These are phyloP conservation scores for Sebastes iracundus DNA, from an alignment of 2,797 vertebrate genomes.

Conservation along the genomic window DNA sequence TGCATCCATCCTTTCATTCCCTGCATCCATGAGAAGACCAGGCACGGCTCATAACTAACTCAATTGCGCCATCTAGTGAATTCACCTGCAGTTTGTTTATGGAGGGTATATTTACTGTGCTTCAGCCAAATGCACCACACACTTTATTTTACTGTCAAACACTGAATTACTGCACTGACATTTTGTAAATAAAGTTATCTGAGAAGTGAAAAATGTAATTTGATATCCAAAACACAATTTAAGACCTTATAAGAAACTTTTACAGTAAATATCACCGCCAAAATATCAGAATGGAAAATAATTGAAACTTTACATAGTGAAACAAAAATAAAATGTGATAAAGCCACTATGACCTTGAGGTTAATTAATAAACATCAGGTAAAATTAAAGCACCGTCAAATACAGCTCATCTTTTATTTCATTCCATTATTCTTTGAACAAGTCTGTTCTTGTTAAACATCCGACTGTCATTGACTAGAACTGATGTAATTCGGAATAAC, in stretches of 20 bases:
- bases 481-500: not conserved
- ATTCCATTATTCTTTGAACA: not conserved
- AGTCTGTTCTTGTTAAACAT: not conserved
- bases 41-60: not conserved
- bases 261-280: not conserved
- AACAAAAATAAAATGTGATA: not conserved
- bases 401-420: not conserved
- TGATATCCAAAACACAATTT: not conserved
- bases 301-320: not conserved
- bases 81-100: not conserved
- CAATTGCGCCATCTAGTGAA: constrained; percentile 49
- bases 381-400: not conserved
- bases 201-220: not conserved
- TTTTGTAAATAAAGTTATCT: not conserved
- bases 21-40: not conserved
- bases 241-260: not conserved
- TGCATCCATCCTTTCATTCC: not conserved
- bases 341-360: not conserved
- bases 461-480: not conserved
- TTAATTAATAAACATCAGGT: not conserved
- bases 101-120: not conserved
- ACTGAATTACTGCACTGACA: not conserved
- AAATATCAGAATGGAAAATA: not conserved
- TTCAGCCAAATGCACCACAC: not conserved
- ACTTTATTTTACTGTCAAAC: not conserved